Base-by-base conservation (phyloP, 2,113 vertebrate genomes). In the Nerophis ophidion region DNA sequence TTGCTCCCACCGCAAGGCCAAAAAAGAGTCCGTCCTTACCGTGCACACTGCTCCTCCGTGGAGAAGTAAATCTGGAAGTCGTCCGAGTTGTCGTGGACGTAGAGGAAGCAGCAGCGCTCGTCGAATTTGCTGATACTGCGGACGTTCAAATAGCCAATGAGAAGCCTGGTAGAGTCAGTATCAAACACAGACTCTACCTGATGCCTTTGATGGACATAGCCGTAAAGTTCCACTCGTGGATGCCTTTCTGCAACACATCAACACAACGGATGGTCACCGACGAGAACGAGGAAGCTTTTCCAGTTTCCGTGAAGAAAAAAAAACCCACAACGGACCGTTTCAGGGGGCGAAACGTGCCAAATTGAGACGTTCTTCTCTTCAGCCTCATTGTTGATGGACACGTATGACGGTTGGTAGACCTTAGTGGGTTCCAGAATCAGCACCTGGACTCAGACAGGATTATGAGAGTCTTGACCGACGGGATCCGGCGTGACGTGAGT, bases 51-150 rank as follows among this genome's bases (percentile, higher is more conserved):
- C 40, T 89, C 89, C 89, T 97, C 92, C 0, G 93, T 97, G 72
- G 96, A 97, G 87, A 98, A 98, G 84, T 92, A 99, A 82, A 99
- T 94, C 87, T 99, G 94, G 88, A 98, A 99, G 84, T 98, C 93
- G 7, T 98, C 95, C 0, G 92, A 96, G 84, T 99, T 97, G 77
- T 95, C 91, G 48, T 93, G 92, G 66, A 98, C 91, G 52, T 96
- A 96, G 45, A 99, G 91, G 90, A 98, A 98, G 81, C 95, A 98
- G 81, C 94, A 99, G 4, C 92, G 92, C 77, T 95, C 96, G 52
- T 98, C 96, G 66, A 95, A 94, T 81, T 96, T 97, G 71, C 94
- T 96, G 83, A 97, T 91, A 49, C 96, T 98, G 77, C 33, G 78
- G 77, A 83, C 8, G 14, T 15, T 26, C n/a, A 33, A 19, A 15